Evolutionary conservation across 2,888 invertebrate species (phyloP), one percentile per base, ranked within the genome.

Genomic region (Spialia ferax): DNA sequence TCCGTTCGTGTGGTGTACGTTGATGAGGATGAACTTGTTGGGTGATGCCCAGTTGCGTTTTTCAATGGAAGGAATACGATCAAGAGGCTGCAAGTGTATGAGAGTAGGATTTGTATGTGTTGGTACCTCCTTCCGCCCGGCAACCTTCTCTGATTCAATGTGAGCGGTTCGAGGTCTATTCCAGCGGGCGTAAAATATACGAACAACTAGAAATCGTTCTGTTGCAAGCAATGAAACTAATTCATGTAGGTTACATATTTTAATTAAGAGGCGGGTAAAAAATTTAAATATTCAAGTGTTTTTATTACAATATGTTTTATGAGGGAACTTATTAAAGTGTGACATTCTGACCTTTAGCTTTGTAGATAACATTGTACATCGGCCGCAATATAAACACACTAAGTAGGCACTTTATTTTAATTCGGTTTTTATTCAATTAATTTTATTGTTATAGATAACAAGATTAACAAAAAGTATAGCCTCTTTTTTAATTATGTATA

Each of bases 41-140:
- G 78, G 69, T 26, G 71, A 69, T 69, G 67, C 71, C 74, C 61
- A 68, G 75, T 80, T 83, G 80, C 80, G 84, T 85, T 88, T 65
- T 89, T 92, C 91, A 93, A 92, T 92, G 91, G 80, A 89, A 81
- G 79, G 71, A 83, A 79, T 83, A 85, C 86, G 80, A 75, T 80
- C 74, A 80, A 77, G 75, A 77, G 78, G 74, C 63, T 76, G 75
- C 73, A 69, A 63, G 70, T 74, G 77, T 73, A 71, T 70, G 45
- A 22, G 23, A 10, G 48, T 48, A 23, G 35, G 48, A 20, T 55
- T 60, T 45, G 60, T 70, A 63, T 69, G 56, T 80, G 71, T 73
- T 65, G 78, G 77, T 72, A 67, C 75, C 71, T 69, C 76, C 70
- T 74, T 23, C 20, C 73, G 32, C 73, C 71, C 74, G 71, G 64